Conservation (phyloP, 2,888 invertebrate species). For the Caenorhabditis sp. region DNA sequence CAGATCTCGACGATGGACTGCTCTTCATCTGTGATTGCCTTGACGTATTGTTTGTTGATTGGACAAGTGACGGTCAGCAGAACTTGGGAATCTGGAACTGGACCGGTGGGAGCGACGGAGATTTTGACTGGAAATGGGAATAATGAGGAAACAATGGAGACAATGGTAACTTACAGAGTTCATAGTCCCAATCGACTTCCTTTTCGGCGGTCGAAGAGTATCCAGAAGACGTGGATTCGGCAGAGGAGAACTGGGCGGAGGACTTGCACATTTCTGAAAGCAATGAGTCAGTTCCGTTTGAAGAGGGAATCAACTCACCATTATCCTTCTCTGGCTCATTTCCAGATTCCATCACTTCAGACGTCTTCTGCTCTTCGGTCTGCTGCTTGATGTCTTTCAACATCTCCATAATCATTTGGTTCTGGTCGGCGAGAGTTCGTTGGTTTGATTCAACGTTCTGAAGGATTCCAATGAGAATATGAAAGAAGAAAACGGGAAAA, state of each 20-base stretch:
- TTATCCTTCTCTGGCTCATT: too few species aligned
- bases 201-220: not conserved
- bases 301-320: too few species aligned
- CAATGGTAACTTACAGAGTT: conserved; percentile 18
- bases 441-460: too few species aligned
- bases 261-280: too few species aligned
- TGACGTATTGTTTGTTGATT: conserved; percentile 25
- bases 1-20: conserved; percentile 10
- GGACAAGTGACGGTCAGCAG: conserved; percentile 19
- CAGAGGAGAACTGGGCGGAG: too few species aligned
- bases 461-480: too few species aligned
- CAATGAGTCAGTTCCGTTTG: too few species aligned
- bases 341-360: too few species aligned
- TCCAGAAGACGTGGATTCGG: conserved; percentile 10
- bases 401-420: not conserved
- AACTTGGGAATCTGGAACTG: conserved; percentile 22
- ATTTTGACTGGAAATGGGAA: conserved; percentile 31
- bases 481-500: too few species aligned
- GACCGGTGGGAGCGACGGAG: conserved; percentile 19
- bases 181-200: conserved; percentile 28
- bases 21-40: conserved; percentile 24
- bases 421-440: too few species aligned
- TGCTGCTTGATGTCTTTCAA: not conserved
- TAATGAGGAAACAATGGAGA: not conserved
- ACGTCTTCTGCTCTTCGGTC: too few species aligned